Evolutionary conservation across 2,797 vertebrate species (phyloP).

Genomic region (Chaunax sp.): DNA sequence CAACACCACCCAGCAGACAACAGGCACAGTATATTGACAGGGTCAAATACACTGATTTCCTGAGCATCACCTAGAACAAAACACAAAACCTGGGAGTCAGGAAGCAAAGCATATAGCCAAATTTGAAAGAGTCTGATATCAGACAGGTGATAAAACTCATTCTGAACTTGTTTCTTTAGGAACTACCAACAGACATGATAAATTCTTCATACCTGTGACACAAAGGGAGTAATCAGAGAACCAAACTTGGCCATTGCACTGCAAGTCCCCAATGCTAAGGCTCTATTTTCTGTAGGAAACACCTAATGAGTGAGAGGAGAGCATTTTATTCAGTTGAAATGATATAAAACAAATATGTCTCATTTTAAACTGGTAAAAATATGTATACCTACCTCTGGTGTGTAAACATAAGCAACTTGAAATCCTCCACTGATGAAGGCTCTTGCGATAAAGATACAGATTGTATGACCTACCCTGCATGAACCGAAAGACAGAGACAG

Average conservation of each 20-base stretch:
- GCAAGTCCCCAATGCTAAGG: constrained; percentile 89
- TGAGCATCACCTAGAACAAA: constrained; percentile 85
- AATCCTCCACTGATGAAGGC: constrained; percentile 91
- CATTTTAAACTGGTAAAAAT: not conserved
- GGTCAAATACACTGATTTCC: constrained; percentile 85
- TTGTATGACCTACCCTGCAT: constrained; percentile 81
- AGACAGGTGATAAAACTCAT: too few species aligned
- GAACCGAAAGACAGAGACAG: constrained; percentile 5
- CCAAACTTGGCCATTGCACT: constrained; percentile 88
- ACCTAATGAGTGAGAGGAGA: constrained; percentile 84
- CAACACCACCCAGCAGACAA: constrained; percentile 86
- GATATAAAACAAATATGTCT: not conserved
- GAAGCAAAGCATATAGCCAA: too few species aligned
- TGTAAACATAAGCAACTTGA: constrained; percentile 93
- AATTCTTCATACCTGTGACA: constrained; percentile 87
- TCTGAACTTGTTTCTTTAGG: not conserved
- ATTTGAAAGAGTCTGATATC: too few species aligned
- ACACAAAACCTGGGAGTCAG: too few species aligned
- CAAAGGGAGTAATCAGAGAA: constrained; percentile 91
- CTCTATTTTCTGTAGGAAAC: constrained; percentile 91
- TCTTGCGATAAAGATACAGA: constrained; percentile 92
- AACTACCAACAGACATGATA: too few species aligned
- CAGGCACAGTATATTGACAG: constrained; percentile 88
- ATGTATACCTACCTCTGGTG: constrained; percentile 87
- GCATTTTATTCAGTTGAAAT: not conserved